Base-by-base conservation (phyloP, 2,888 invertebrate species). In the Melieria crassipennis region DNA sequence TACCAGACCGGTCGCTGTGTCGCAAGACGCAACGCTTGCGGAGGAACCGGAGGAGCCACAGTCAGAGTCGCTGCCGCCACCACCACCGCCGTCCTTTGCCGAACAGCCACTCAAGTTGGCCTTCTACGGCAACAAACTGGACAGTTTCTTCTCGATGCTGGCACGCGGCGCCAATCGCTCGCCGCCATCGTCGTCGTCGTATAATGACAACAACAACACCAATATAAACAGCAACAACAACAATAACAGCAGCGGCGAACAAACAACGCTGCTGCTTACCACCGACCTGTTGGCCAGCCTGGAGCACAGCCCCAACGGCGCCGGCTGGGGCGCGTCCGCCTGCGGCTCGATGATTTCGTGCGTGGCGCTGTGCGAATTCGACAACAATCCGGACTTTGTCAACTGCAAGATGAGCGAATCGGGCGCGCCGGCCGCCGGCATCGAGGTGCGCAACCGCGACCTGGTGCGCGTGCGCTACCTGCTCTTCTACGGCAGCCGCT, bases 101-200 rank as follows among this genome's bases (percentile, higher is more conserved):
- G 47, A 73, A 13, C 73, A 88, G 89, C 80, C 88, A 87, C 88
- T 91, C 0, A 89, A 92, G 80, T 90, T 89, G 81, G 94, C 93
- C 3, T 95, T 91, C 83, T 94, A 95, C 83, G 95, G 95, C 48
- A 94, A 93, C 83, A 89, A 92, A 71, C 87, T 94, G 74, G 94
- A 94, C 83, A 93, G 94, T 82, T 94, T 95, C 82, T 92, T 94
- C 87, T 93, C 94, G 0, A 93, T 94, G 77, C 84, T 94, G 69
- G 91, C 93, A 57, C 45, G 60, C 4, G n/a, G 50, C 4, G 60
- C 50, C 5, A 52, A 11, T 5, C 30, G 50, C 45, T 52, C 60
- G 16, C 67, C 60, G 9, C 60, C 45, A 45, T 61, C 67, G 1
- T 45, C 60, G 6, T 61, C 67, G 1, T 45, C 60, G 6, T 50